Base-by-base conservation (phyloP, 1,140 invertebrate genomes). In the Drosophila orena region DNA sequence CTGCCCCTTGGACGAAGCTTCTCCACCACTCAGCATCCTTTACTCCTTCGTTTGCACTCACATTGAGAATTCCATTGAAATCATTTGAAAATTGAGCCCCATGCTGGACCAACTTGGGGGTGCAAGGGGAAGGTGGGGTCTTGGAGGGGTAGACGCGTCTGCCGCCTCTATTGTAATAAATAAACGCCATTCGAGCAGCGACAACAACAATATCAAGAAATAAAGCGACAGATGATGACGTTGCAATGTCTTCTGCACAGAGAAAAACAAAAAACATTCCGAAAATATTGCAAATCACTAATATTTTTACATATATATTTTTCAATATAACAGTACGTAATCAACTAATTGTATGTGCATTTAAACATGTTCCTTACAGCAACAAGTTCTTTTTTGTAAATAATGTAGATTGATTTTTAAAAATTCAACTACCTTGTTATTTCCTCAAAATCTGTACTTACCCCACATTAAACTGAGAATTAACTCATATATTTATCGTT, bases 1-100 rank as follows among this genome's bases (percentile, higher is more conserved):
- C 54, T 49, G 38, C 44, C 14, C 7, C 34, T 50, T 61, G 15
- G 37, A 30, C 53, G 57, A 30, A 4, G n/a, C n/a, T 43, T 7
- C 49, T 38, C 20, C 34, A 2, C 12, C 34, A n/a, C 22, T 38
- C 17, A 50, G 5, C 37, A 70, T 68, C 66, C 59, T 52, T 35
- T 5, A 59, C 64, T 65, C 59, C 46, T 43, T 68, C 27, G 59
- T 52, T 43, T 59, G 71, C 62, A 66, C 75, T 46, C 61, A 59
- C 49, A 64, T 69, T 50, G 54, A 88, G 83, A 88, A 81, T 88
- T 86, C 83, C 83, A 88, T 83, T 86, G 83, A 86, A 86, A 86
- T 86, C 78, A 75, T 86, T 86, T 86, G 83, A 88, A 86, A 88
- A 83, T 79, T 88, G 79, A 86, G 83, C 83, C 70, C 50, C 58